These are phyloP conservation scores for Trichonephila inaurata DNA, from an alignment of 1,140 invertebrate species.

Conservation along the genomic window DNA sequence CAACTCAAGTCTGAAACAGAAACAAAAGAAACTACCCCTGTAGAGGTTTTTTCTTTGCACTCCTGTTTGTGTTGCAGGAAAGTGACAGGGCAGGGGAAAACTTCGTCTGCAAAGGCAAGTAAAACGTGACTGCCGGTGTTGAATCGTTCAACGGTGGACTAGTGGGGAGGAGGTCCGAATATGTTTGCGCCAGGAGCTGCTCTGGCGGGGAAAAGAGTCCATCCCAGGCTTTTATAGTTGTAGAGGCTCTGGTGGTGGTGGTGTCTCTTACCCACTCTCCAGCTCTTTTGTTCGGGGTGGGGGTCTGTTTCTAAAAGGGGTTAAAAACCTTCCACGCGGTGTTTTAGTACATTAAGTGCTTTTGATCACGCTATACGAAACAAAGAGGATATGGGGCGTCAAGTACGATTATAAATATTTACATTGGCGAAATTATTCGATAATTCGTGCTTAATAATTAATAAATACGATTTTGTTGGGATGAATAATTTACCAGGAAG, in stretches of 20 bases:
- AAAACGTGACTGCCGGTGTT: slow-evolving; percentile 30
- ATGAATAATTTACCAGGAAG: no score
- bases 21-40: neutral
- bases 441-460: no score
- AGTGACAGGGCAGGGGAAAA: neutral
- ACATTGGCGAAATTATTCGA: neutral
- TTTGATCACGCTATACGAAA: neutral
- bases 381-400: neutral
- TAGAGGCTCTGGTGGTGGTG: slow-evolving; percentile 38
- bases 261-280: neutral
- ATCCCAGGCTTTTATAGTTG: slow-evolving; percentile 49
- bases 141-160: neutral
- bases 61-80: slow-evolving; percentile 12
- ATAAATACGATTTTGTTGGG: no score
- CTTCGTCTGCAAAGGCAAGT: neutral
- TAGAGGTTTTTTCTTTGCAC: neutral
- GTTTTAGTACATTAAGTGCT: slow-evolving; percentile 17
- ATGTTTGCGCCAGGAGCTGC: slow-evolving; percentile 51
- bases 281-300: slow-evolving; percentile 10
- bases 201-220: slow-evolving; percentile 38
- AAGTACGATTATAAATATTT: slow-evolving; percentile 28
- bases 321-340: neutral
- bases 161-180: slow-evolving; percentile 18
- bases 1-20: neutral
- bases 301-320: slow-evolving; percentile 36